Base-by-base conservation (phyloP, 2,888 invertebrate species). In the Hirtodrosophila alboralis region DNA sequence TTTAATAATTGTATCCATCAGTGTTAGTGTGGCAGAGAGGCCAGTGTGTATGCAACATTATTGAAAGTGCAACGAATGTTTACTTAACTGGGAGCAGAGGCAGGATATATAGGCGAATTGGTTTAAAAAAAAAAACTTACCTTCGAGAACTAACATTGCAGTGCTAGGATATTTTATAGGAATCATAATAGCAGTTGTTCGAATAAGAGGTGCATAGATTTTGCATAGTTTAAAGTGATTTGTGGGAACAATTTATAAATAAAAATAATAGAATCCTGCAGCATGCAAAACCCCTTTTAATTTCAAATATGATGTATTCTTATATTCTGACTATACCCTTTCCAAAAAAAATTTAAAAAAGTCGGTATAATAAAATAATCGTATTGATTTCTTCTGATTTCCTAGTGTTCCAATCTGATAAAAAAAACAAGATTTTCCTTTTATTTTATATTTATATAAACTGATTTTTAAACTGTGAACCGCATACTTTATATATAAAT, bases 111-210 rank as follows among this genome's bases (percentile, higher is more conserved):
- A 30, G 12, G 31, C 26, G 7, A 52, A 43, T n/a, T 33, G 52
- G 44, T 30, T 54, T n/a, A n/a, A n/a, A n/a, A n/a, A n/a, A n/a
- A 49, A 5, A 12, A 34, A 71, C 71, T 71, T 75, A 71, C 71
- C 71, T 71, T 47, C 8, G 14, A 49, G 45, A 52, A 43, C 16
- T 13, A n/a, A 34, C 28, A 52, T 67, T 21, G 41, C 54, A 13
- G 47, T 53, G 68, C 74, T 73, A 40, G 54, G 67, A 60, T 60
- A 72, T 52, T 54, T 44, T 54, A 51, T 21, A 41, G 43, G 31
- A 74, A 36, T 36, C 53, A 58, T 58, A 61, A n/a, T 51, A 47
- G 52, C 44, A 59, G 53, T 45, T 49, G 33, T 16, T 57, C 47
- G 37, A 69, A 49, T 43, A 14, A 36, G 41, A 13, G 30, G 64